Conservation (phyloP, 2,888 invertebrate species). For the Cosmorhoe ocellata region DNA sequence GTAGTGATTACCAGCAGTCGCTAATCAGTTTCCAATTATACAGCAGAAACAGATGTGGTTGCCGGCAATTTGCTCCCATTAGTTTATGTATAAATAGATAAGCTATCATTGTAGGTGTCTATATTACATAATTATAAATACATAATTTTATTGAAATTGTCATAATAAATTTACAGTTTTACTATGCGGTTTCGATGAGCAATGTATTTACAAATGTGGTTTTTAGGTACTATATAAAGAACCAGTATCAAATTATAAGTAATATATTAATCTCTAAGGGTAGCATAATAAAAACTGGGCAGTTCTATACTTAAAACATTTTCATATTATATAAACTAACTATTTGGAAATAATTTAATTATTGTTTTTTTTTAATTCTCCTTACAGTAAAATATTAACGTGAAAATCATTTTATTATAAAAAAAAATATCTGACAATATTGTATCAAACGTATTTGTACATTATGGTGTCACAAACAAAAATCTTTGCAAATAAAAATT, state of each 20-base stretch:
- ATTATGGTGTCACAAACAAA: slow-evolving; percentile 11
- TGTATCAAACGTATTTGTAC: slow-evolving; percentile 5
- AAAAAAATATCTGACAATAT: neutral
- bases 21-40: slow-evolving; percentile 30
- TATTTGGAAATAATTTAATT: no score
- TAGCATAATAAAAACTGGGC: no score
- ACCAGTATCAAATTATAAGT: no score
- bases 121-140: neutral
- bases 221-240: no score
- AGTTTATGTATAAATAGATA: slow-evolving; percentile 25
- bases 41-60: slow-evolving; percentile 19
- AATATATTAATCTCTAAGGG: no score
- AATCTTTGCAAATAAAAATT: slow-evolving; percentile 19
- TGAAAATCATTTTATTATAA: neutral
- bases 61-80: slow-evolving; percentile 42
- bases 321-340: no score
- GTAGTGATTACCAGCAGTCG: slow-evolving; percentile 27
- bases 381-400: neutral
- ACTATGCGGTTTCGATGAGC: no score
- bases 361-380: no score
- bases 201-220: no score
- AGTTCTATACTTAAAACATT: no score
- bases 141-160: neutral
- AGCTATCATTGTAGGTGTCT: neutral
- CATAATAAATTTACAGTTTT: no score